Evolutionary conservation across 2,113 vertebrate species (phyloP).

Genomic region (Carassius auratus): DNA sequence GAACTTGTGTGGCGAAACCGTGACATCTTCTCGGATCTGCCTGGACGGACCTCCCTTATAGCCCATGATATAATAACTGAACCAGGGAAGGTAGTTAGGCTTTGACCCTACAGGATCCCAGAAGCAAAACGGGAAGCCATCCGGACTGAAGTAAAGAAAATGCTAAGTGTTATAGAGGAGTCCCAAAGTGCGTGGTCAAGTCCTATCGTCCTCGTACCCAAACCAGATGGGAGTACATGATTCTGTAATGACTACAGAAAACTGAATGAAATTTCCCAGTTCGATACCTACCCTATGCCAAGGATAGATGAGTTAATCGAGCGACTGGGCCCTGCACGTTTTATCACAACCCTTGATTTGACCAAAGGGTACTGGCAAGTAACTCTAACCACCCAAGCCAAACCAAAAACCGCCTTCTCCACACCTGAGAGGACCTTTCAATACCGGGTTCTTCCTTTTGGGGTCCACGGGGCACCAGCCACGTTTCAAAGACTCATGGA

Average conservation of each 20-base stretch:
- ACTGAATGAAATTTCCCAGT: neutral
- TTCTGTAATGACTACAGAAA: slow-evolving; percentile 3
- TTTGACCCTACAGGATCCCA: neutral
- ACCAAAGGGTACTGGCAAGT: neutral
- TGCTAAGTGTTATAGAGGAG: neutral
- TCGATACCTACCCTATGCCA: neutral
- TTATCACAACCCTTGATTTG: neutral
- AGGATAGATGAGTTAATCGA: neutral
- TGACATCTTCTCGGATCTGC: neutral
- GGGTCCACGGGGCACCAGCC: no score
- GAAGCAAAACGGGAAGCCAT: neutral
- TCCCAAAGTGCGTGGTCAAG: neutral
- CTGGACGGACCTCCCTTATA: neutral
- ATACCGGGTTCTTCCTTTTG: no score
- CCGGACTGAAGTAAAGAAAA: neutral
- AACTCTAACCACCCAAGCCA: no score
- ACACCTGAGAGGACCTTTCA: no score
- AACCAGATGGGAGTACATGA: neutral
- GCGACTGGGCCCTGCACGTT: neutral
- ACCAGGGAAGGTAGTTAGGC: neutral
- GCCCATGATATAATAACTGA: neutral
- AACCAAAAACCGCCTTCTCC: no score
- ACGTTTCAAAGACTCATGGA: no score
- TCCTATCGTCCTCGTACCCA: neutral
- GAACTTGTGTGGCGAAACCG: neutral